Evolutionary conservation across 2,113 vertebrate species (phyloP), one percentile per base, ranked within the genome.

Genomic region (Penelope pileata): DNA sequence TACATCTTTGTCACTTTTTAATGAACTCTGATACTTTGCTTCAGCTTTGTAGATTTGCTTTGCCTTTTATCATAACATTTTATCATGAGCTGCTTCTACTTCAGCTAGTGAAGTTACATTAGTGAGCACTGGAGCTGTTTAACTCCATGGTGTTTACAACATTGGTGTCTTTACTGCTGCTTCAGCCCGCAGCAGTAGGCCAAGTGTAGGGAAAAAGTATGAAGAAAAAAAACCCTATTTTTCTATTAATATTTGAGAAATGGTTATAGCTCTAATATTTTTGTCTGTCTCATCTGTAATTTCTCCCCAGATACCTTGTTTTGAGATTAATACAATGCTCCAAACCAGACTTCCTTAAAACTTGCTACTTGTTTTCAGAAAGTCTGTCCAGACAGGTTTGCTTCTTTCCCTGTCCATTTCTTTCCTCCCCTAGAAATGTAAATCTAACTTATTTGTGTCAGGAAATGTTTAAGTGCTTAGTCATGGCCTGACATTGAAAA

Each of bases 221-320:
- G 74, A 40, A 51, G n/a, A 72, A 70, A 75, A 54, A 58, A 22
- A 8, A 86, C 69, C 34, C 79, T 88, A 40, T 85, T 95, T 50
- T 75, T 42, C 34, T n/a, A 70, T 59, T 82, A 89, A 78, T 94
- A 83, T 48, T 87, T 81, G 54, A 88, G 51, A 83, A 86, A 77
- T 90, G 53, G 50, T 95, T 69, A 88, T 83, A 86, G 34, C 56
- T 83, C 27, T 83, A 45, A 38, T 80, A 70, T 81, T 75, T 89
- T 83, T 83, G 60, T 43, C 86, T 80, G 43, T 85, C 54, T 74
- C 50, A 66, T 77, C 63, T 90, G 0, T 69, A 48, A 58, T 59
- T 92, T 85, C 75, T 85, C 54, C 2, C 2, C 54, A 69, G 62
- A 42, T 77, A 54, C 32, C 29, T 91, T 90, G 42, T 67, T 22